phyloP scores from a whole-genome alignment of 2,113 vertebrate species.

The Oncorhynchus masou region DNA sequence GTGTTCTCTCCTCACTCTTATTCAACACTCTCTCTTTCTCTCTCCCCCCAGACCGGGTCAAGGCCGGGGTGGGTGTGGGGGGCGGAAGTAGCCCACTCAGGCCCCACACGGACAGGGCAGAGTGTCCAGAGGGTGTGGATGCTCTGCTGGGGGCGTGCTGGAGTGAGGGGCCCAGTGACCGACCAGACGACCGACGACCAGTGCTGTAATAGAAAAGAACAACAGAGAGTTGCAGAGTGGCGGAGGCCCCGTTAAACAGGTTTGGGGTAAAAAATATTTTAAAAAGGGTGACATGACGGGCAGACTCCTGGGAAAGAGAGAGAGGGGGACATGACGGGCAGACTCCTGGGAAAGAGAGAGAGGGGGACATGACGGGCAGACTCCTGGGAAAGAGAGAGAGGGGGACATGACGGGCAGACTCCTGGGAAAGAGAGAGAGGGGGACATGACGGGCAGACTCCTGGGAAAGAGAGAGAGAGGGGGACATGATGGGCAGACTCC shows the following conservation, averaged over 20 bases:
- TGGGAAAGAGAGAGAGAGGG: too few relatives aligned
- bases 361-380: background rate
- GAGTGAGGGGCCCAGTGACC: constrained; percentile 38
- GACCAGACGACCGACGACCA: too few relatives aligned
- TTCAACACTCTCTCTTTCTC: background rate
- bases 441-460: too few relatives aligned
- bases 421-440: too few relatives aligned
- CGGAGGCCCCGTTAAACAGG: background rate
- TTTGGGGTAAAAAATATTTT: too few relatives aligned
- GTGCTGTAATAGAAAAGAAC: too few relatives aligned
- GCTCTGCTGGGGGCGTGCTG: constrained; percentile 46
- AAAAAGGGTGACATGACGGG: too few relatives aligned
- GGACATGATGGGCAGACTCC: too few relatives aligned
- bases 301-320: background rate
- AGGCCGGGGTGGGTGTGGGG: constrained; percentile 11
- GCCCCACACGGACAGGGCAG: constrained; percentile 27
- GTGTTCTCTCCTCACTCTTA: background rate
- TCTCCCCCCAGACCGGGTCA: constrained; percentile 38
- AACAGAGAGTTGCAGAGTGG: background rate
- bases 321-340: background rate
- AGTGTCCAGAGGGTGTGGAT: constrained; percentile 40
- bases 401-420: too few relatives aligned
- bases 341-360: background rate
- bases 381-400: too few relatives aligned
- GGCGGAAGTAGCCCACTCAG: constrained; percentile 21